Percentiles rank a stretch among this genome's conserved stretches.
Conservation (phyloP, 2,113 vertebrate species). For the Scomber japonicus region DNA sequence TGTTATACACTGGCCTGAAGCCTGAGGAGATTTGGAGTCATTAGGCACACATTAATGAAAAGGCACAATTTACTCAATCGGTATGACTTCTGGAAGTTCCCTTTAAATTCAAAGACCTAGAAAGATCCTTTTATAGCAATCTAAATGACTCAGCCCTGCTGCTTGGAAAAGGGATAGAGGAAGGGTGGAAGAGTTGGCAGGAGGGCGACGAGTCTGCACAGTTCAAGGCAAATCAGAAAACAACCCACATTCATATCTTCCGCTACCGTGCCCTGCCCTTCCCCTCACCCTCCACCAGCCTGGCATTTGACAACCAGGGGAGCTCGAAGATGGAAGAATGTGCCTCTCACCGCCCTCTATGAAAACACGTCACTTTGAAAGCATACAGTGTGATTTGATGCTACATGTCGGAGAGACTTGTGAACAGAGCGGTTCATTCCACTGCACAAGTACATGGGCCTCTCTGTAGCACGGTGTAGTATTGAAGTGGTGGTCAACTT, state of each 20-base stretch:
- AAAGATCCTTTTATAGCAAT: slow-evolving; percentile 49
- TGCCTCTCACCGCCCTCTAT: slow-evolving; percentile 45
- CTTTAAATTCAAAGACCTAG: slow-evolving; percentile 18
- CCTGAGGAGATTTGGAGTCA: slow-evolving; percentile 19
- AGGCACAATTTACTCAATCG: slow-evolving; percentile 6
- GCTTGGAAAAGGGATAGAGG: slow-evolving; percentile 25
- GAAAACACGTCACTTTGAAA: slow-evolving; percentile 67
- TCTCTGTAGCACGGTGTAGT: background rate
- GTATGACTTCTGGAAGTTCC: slow-evolving; percentile 4
- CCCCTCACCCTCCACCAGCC: slow-evolving; percentile 14
- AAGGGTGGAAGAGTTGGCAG: slow-evolving; percentile 11
- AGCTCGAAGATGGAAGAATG: slow-evolving; percentile 64
- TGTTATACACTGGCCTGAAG: background rate
- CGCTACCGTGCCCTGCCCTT: slow-evolving; percentile 20
- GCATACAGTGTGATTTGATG: slow-evolving; percentile 63
- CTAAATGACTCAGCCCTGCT: slow-evolving; percentile 21
- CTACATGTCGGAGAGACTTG: slow-evolving; percentile 50
- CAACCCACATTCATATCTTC: slow-evolving; percentile 44
- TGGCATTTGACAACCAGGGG: slow-evolving; percentile 16
- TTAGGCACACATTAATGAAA: slow-evolving; percentile 31
- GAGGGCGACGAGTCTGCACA: background rate
- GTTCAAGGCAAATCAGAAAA: slow-evolving; percentile 47
- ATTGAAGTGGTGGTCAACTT: background rate
- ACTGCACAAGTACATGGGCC: background rate
- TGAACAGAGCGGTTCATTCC: slow-evolving; percentile 22